Percentiles rank a stretch among this genome's conserved stretches.
phyloP scores from a whole-genome alignment of 1,140 invertebrate genomes.

The Oreohelix idahoensis region DNA sequence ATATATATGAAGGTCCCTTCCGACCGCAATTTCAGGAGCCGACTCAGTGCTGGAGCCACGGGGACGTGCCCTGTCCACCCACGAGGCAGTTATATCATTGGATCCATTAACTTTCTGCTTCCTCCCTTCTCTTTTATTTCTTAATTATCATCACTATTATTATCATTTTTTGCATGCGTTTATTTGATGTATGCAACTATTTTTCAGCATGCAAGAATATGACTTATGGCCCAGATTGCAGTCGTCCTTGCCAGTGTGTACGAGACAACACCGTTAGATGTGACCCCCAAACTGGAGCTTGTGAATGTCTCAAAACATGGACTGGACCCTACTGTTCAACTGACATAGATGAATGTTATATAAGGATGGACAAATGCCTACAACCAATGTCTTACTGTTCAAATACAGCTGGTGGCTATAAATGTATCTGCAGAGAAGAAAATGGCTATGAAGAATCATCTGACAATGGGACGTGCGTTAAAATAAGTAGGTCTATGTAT shows the following conservation, averaged over 20 bases:
- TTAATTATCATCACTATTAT: too few species aligned
- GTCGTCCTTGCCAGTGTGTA: not conserved
- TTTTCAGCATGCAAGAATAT: slow-evolving; percentile 3
- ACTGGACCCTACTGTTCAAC: not conserved
- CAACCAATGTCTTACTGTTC: not conserved
- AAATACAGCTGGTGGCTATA: slow-evolving; percentile 17
- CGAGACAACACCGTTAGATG: not conserved
- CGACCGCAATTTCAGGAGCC: too few species aligned
- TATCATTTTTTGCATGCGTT: too few species aligned
- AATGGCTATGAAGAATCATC: not conserved
- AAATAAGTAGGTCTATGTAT: too few species aligned
- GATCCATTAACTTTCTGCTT: too few species aligned
- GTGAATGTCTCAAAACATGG: slow-evolving; percentile 13
- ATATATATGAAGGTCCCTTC: too few species aligned
- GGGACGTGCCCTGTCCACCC: too few species aligned
- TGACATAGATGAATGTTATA: slow-evolving; percentile 32
- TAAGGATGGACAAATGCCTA: not conserved
- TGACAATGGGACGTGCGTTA: not conserved
- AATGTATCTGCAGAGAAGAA: slow-evolving; percentile 9
- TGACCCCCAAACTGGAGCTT: slow-evolving; percentile 27
- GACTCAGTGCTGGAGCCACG: too few species aligned
- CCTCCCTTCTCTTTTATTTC: too few species aligned
- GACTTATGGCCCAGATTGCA: slow-evolving; percentile 17
- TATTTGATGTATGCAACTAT: too few species aligned
- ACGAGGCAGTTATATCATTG: too few species aligned